Conservation (phyloP, 2,888 invertebrate genomes). For the Ptychoptera contaminata region DNA sequence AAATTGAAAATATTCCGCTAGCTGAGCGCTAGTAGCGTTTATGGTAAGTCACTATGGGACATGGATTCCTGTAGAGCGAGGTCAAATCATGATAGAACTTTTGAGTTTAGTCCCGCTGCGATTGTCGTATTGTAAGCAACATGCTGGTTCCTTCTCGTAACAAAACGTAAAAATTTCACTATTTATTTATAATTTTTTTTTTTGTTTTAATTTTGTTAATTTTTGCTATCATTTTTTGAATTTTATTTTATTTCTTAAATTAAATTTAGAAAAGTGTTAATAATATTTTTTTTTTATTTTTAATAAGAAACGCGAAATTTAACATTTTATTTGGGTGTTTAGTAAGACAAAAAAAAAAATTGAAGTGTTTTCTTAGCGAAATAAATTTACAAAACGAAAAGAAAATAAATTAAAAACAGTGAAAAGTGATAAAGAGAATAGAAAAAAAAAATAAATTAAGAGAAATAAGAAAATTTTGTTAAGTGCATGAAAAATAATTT, state of each 20-base stretch:
- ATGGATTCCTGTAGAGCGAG: slow-evolving; percentile 13
- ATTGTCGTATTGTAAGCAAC: slow-evolving; percentile 27
- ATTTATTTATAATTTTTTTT: slow-evolving; percentile 3
- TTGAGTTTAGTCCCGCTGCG: slow-evolving; percentile 32
- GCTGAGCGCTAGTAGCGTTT: not conserved
- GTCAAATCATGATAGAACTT: slow-evolving; percentile 21
- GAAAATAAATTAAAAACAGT: no score
- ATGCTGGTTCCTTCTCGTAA: slow-evolving; percentile 15
- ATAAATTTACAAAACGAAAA: no score
- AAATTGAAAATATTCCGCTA: no score
- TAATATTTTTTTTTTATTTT: not conserved
- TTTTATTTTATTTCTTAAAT: not conserved
- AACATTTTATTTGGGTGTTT: not conserved
- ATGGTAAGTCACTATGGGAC: slow-evolving; percentile 11
- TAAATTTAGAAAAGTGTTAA: not conserved
- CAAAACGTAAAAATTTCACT: not conserved
- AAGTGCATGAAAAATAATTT: no score
- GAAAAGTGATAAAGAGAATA: not conserved
- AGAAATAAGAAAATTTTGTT: no score
- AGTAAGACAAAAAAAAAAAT: no score
- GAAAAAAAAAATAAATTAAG: no score
- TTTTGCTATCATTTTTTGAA: no score
- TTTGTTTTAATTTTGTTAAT: slow-evolving; percentile 3
- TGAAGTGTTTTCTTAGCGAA: no score
- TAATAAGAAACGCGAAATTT: not conserved